These are phyloP conservation scores for Catharus ustulatus DNA, from an alignment of 2,797 vertebrate species.

Conservation along the genomic window DNA sequence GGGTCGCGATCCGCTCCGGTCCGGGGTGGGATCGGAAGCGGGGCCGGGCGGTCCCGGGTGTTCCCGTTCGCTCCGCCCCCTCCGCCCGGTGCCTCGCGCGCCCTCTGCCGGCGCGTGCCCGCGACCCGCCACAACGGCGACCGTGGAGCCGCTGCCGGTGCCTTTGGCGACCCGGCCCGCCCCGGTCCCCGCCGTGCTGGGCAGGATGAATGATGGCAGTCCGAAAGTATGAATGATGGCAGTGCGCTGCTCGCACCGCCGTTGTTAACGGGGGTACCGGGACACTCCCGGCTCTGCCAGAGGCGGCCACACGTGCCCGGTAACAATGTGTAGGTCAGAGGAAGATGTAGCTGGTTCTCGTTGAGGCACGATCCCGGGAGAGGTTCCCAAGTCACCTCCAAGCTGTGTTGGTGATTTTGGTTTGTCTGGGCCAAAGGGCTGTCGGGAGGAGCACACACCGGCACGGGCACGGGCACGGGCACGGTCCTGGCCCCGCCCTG, in stretches of 20 bases:
- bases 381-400: not conserved
- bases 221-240: not conserved
- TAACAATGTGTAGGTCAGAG: not conserved
- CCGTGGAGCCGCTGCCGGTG: rapidly evolving
- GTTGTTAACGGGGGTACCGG: not conserved
- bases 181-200: too few species aligned
- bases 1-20: too few species aligned
- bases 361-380: not conserved
- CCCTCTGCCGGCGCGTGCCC: not conserved
- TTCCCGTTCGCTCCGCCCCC: not conserved
- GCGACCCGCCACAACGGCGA: not conserved
- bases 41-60: not conserved
- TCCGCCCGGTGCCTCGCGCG: not conserved
- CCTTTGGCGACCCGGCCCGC: not conserved
- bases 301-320: not conserved
- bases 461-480: not conserved
- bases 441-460: not conserved
- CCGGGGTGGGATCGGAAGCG: not conserved
- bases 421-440: not conserved
- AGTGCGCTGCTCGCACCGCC: not conserved
- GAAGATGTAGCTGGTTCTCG: not conserved
- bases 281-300: not conserved
- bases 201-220: rapidly evolving
- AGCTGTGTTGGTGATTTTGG: not conserved
- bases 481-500: too few species aligned